phyloP scores from a whole-genome alignment of 2,888 invertebrate species.

The Campoplex nolae region DNA sequence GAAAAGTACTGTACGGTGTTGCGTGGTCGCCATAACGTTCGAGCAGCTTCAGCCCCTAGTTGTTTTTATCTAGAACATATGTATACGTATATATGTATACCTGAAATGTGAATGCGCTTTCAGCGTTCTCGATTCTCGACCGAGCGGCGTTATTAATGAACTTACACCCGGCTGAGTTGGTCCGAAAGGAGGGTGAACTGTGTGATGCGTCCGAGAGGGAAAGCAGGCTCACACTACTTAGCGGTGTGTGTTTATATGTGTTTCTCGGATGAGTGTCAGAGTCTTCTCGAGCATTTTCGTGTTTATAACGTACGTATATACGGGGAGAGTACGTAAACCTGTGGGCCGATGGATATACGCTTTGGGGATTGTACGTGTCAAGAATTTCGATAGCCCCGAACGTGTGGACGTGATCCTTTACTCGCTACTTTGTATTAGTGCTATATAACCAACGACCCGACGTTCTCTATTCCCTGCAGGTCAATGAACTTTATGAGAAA shows the following conservation, averaged over 20 bases:
- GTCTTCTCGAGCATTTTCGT: constrained; percentile 55
- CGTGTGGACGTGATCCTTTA: constrained; percentile 56
- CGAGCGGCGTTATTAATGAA: constrained; percentile 55
- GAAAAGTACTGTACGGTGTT: neutral
- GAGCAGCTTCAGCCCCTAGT: neutral
- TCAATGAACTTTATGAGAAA: constrained; percentile 58
- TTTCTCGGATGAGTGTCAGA: constrained; percentile 51
- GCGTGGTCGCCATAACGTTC: neutral
- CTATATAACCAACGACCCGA: constrained; percentile 46
- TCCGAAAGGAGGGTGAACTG: constrained; percentile 55
- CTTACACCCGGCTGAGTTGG: constrained; percentile 47
- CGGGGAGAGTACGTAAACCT: constrained; percentile 52
- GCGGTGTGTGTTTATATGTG: neutral
- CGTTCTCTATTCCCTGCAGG: constrained; percentile 35
- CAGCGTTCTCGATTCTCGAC: constrained; percentile 26
- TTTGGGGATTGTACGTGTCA: constrained; percentile 62
- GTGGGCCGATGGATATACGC: constrained; percentile 44
- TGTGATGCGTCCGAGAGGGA: constrained; percentile 35
- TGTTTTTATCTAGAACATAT: neutral
- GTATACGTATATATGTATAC: neutral
- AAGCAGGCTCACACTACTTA: constrained; percentile 3
- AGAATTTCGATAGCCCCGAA: constrained; percentile 62
- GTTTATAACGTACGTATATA: constrained; percentile 53
- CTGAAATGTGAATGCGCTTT: constrained; percentile 15
- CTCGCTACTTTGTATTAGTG: constrained; percentile 25